Base-by-base conservation (phyloP, 2,797 vertebrate species). In the Periparus ater region DNA sequence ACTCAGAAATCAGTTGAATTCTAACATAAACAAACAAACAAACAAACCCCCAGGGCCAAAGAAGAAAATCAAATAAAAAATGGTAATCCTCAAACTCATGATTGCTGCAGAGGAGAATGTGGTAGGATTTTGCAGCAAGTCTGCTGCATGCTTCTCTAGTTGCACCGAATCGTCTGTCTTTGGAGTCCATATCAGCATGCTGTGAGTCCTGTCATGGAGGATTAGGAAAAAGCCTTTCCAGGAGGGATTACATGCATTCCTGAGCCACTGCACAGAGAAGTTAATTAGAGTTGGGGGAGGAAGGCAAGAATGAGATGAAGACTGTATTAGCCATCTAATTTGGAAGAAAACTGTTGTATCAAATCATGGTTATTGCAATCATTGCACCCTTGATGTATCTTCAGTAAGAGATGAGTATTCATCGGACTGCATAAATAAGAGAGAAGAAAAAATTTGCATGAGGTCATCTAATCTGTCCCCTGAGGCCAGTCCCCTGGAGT, bases 321-420 rank as follows among this genome's bases (percentile, higher is more conserved):
- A 73, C 45, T 78, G 74, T 85, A 91, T 95, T 95, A 94, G 82
- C 94, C 47, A 57, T 77, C 87, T 94, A 96, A 93, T 93, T 91
- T 94, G 88, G 85, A 88, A 85, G 88, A 89, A 93, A 96, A 89
- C 87, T 93, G 93, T 95, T 96, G 53, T 77, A 75, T 92, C 85
- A 80, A 88, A 94, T 96, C 54, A 88, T 55, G 42, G 81, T 94
- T 95, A 95, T 83, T 86, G 74, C 63, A 63, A 40, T 96, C 78
- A 91, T 83, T 92, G 79, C 71, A 71, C 25, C 50, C 71, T 85
- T 88, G 72, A 90, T 80, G 90, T 91, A 81, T 77, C 78, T 93
- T 89, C 73, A 79, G 36, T 80, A 86, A 85, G 81, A 88, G 40
- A 89, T 68, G 82, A 73, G 87, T 67, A 81, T 95, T 96, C 74